phyloP scores from a whole-genome alignment of 2,797 vertebrate species.

The Crocidura indochinensis region DNA sequence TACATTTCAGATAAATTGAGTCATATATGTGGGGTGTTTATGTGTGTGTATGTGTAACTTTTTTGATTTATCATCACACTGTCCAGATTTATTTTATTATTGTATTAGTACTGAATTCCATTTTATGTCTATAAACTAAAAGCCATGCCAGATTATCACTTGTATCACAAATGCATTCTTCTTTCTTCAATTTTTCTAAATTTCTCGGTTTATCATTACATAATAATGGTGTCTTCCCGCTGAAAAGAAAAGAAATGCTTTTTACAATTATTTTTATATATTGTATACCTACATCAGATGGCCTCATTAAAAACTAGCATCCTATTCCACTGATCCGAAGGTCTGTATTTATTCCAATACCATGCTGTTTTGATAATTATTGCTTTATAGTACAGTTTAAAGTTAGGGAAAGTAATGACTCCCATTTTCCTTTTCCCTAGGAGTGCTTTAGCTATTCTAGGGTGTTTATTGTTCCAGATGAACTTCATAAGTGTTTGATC shows the following conservation, averaged over 20 bases:
- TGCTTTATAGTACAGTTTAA: too few relatives aligned
- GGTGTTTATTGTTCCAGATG: too few relatives aligned
- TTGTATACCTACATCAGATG: background rate
- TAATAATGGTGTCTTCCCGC: background rate
- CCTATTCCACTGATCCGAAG: too few relatives aligned
- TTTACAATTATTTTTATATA: background rate
- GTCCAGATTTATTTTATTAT: background rate
- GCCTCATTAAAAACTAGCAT: background rate
- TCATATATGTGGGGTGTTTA: background rate
- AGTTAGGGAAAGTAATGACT: too few relatives aligned
- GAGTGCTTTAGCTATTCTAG: too few relatives aligned
- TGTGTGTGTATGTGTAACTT: background rate
- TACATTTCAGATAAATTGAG: background rate
- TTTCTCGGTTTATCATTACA: background rate
- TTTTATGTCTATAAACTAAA: background rate
- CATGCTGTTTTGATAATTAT: too few relatives aligned
- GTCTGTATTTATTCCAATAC: too few relatives aligned
- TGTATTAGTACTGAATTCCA: background rate
- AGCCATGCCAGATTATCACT: background rate
- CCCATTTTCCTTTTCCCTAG: too few relatives aligned
- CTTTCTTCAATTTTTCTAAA: background rate
- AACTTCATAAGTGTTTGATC: too few relatives aligned
- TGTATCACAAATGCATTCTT: background rate
- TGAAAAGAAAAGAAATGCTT: conserved; percentile 5
- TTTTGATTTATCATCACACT: background rate